Evolutionary conservation across 2,113 vertebrate species (phyloP), one percentile per base, ranked within the genome.

Genomic region (Oxyruncus cristatus): DNA sequence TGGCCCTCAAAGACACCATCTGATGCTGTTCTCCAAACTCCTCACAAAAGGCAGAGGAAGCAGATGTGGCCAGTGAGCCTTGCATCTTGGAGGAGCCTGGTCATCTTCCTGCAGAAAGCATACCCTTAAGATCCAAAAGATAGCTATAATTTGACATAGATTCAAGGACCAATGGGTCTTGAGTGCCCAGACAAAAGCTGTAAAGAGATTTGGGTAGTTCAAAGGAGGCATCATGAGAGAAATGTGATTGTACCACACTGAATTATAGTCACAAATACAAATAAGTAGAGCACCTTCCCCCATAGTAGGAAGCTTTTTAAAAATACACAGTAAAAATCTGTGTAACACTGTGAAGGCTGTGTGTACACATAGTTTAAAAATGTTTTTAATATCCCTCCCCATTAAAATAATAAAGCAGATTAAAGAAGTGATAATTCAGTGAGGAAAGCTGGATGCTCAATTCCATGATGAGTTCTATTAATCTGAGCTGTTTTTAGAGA

Each of bases 371-470:
- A 61, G 27, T 33, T 50, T 10, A 65, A 89, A 88, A 37, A 55
- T 27, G 1, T 23, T 81, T 58, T 71, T 33, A 63, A 32, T 73
- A 13, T 30, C 46, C 59, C 5, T 0, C 0, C 2, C 8, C 20
- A 24, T 35, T 70, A 52, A 70, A 76, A 6, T 65, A 73, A 68
- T 68, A 93, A 80, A 83, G 6, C 22, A 47, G 30, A 33, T 75
- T 80, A 52, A 66, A 80, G 20, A 95, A 67, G 4, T 19, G 23
- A 53, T 82, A 70, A 49, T 71, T 89, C 50, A 84, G 18, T 76
- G 53, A 30, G 15, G 39, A 82, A 66, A 12, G 17, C 18, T 76
- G 42, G 92, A 63, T 71, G 30, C 14, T 83, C 50, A 37, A 23
- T 95, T 85, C 20, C 8, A 13, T 46, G 32, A 56, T 0, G 8